A percentile compares a stretch with the other conserved stretches of the same genome.
phyloP scores from a whole-genome alignment of 2,113 vertebrate species.

The Sander lucioperca region DNA sequence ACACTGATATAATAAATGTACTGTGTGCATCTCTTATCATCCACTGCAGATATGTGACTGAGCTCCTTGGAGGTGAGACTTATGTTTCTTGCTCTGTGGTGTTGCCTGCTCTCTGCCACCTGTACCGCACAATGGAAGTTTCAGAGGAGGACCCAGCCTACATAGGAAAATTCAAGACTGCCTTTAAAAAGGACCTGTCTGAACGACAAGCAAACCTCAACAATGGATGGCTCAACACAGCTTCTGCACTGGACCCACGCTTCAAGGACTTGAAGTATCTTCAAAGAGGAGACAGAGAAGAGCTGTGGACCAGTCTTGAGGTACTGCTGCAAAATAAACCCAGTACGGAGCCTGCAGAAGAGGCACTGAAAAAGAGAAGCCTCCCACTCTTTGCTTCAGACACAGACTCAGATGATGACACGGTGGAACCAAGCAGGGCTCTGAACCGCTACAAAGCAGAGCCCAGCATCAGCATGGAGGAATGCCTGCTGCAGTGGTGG shows the following conservation, averaged over 20 bases:
- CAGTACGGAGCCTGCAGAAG: no score
- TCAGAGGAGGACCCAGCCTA: not conserved
- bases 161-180: not conserved
- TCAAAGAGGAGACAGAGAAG: not conserved
- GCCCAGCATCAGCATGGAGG: not conserved
- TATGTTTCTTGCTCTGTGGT: not conserved
- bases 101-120: not conserved
- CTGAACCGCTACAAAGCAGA: not conserved
- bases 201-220: not conserved
- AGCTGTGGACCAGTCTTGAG: not conserved
- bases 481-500: not conserved
- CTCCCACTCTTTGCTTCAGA: no score
- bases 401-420: no score
- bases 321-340: not conserved
- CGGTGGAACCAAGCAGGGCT: no score
- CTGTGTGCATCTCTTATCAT: not conserved
- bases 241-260: not conserved
- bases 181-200: not conserved
- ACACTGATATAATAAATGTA: no score
- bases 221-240: not conserved
- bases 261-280: not conserved
- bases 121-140: not conserved
- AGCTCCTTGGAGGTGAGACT: not conserved
- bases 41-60: not conserved
- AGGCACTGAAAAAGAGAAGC: no score